Base-by-base conservation (phyloP, 64 coral and sea anemone genomes). In the Dendronephthya gigantea region DNA sequence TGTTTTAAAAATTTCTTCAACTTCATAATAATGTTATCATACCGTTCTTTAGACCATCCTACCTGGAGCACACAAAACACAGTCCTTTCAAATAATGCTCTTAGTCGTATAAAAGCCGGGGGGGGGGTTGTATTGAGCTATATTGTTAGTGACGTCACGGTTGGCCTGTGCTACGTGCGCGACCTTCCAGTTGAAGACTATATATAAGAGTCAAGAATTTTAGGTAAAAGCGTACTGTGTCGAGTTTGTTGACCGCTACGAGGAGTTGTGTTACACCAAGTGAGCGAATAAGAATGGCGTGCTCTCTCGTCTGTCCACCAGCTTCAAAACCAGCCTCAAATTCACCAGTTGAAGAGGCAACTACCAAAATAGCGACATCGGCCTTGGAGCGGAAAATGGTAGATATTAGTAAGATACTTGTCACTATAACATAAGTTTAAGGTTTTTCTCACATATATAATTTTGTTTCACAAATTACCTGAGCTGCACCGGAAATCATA, bases 321-420 rank as follows among this genome's bases (percentile, higher is more conserved):
- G 94, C 86, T 86, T 97, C 94, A 79, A 97, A 97, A 48, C 94
- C 94, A 2, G 94, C 90, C 40, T 97, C 94, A 87, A 97, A 97
- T 89, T 97, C 94, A 31, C 94, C 94, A 79, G 94, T 97, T 50
- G 89, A 93, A 5, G 94, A 90, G 58, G 90, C 94, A 10, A 97
- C 92, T 1, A 97, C 94, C 11, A 97, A 49, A 39, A 97, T 91
- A 34, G 94, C 94, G n/a, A 93, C 94, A 85, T 97, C 94, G 22
- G 94, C 94, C 94, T 96, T 37, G 9, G 27, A 82, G n/a, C n/a
- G 7, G 19, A 84, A 84, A 40, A 83, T 33, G 48, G 27, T n/a
- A 58, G 10, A 39, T 17, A 7, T n/a, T n/a, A n/a, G n/a, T n/a
- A n/a, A n/a, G n/a, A n/a, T n/a, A n/a, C n/a, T n/a, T n/a, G n/a